These are phyloP conservation scores for Volucella bombylans DNA, from an alignment of 2,888 invertebrate species.

Conservation along the genomic window DNA sequence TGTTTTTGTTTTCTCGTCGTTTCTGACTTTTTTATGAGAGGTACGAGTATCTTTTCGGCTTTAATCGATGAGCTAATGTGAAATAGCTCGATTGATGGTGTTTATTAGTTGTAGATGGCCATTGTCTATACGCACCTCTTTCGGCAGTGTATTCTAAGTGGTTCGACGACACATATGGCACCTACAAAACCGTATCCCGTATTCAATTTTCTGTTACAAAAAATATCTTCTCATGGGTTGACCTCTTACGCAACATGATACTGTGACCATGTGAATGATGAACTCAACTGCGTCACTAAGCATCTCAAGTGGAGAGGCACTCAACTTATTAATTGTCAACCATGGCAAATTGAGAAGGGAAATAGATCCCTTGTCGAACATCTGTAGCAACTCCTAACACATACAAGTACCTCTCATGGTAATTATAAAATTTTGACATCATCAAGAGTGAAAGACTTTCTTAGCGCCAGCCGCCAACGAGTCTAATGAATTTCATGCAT, in stretches of 20 bases:
- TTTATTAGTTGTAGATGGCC: too few species aligned
- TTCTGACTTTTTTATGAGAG: too few species aligned
- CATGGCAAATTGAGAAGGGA: constrained; percentile 42
- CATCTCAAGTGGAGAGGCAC: constrained; percentile 36
- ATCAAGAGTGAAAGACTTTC: constrained; percentile 34
- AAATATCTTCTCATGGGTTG: background rate
- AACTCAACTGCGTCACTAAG: constrained; percentile 2
- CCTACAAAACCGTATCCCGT: too few species aligned
- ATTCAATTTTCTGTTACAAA: too few species aligned
- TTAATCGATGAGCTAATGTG: too few species aligned
- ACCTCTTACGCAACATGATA: constrained; percentile 25
- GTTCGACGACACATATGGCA: too few species aligned
- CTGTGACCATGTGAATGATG: constrained; percentile 16
- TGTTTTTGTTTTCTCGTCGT: too few species aligned
- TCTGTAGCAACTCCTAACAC: constrained; percentile 4
- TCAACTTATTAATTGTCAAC: constrained; percentile 50
- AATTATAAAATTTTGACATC: constrained; percentile 9
- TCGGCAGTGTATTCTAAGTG: too few species aligned
- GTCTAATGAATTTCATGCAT: constrained; percentile 65
- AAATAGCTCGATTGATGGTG: too few species aligned
- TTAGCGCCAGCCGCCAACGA: constrained; percentile 37
- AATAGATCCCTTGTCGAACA: background rate
- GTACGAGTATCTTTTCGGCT: too few species aligned
- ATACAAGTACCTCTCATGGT: background rate
- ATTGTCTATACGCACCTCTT: too few species aligned